These are phyloP conservation scores for Tragelaphus scriptus DNA, from an alignment of 2,113 vertebrate genomes.

Conservation along the genomic window DNA sequence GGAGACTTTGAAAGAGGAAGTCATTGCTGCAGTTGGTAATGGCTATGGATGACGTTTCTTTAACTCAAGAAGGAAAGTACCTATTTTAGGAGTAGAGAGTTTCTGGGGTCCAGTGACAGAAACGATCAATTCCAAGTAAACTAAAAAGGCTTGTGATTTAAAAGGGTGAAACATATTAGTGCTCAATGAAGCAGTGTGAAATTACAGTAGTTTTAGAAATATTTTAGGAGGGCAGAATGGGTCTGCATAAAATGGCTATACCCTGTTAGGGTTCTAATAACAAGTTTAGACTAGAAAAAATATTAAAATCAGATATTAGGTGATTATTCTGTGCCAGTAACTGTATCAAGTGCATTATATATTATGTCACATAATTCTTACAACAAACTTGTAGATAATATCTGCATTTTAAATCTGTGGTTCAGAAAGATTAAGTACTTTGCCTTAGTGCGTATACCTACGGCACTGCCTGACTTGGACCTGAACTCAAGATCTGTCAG, in stretches of 20 bases:
- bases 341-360: background rate
- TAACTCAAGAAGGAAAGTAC: conserved; percentile 6
- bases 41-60: conserved; percentile 22
- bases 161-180: conserved; percentile 36
- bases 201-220: conserved; percentile 47
- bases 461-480: background rate
- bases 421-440: background rate
- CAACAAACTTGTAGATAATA: background rate
- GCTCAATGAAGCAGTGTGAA: conserved; percentile 31
- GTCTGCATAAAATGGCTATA: background rate
- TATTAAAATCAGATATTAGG: background rate
- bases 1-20: conserved; percentile 40
- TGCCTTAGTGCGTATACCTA: background rate
- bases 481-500: background rate
- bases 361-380: background rate
- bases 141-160: conserved; percentile 30
- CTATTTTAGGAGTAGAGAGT: conserved; percentile 45
- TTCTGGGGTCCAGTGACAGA: conserved; percentile 46
- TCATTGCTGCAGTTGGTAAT: background rate
- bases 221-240: background rate
- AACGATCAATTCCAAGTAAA: conserved; percentile 57
- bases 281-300: background rate
- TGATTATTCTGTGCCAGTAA: background rate
- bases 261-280: background rate
- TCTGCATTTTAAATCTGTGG: background rate